Base-by-base conservation (phyloP, 2,888 invertebrate species). In the Dicroscelio sp. region DNA sequence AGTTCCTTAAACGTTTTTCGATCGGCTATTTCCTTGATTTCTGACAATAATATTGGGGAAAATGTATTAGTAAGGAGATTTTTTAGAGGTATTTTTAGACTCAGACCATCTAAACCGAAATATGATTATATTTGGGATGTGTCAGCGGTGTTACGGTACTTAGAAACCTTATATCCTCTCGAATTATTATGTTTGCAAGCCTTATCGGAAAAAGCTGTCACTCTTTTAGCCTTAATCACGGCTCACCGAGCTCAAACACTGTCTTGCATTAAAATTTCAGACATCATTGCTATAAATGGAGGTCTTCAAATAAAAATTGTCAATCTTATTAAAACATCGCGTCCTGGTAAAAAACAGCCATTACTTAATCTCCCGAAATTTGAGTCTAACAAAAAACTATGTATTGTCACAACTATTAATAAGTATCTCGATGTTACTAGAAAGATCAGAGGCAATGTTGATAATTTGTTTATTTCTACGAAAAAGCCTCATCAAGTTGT, bases 111-210 rank as follows among this genome's bases (percentile, higher is more conserved):
- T 6, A 82, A 71, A 67, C 85, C 82, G 0, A 86, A 67, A 38
- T 91, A 91, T 63, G 55, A 88, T 31, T 52, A 60, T 10, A 83
- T 82, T 4, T 90, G 90, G 86, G 82, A 86, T 33, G 27, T 71
- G 14, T 71, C 71, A 27, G n/a, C 48, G 5, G 71, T 71, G 3
- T 20, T 48, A 38, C 5, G 23, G 5, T 67, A 67, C 23, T 33
- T 67, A 67, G n/a, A 35, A 33, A 67, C 5, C 3, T 23, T 67
- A 14, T 38, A 60, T 27, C 60, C 43, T 43, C 14, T 43, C 8
- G 43, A 43, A 12, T 12, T 12, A 43, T 43, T 43, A 43, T 8
- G 14, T 12, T 12, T 43, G 14, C 8, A 14, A 8, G 8, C 14
- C 10, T 14, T 43, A 43, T 12, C 43, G 8, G 43, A 43, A 43